phyloP scores from a whole-genome alignment of 2,888 invertebrate species.

The Mantis religiosa region DNA sequence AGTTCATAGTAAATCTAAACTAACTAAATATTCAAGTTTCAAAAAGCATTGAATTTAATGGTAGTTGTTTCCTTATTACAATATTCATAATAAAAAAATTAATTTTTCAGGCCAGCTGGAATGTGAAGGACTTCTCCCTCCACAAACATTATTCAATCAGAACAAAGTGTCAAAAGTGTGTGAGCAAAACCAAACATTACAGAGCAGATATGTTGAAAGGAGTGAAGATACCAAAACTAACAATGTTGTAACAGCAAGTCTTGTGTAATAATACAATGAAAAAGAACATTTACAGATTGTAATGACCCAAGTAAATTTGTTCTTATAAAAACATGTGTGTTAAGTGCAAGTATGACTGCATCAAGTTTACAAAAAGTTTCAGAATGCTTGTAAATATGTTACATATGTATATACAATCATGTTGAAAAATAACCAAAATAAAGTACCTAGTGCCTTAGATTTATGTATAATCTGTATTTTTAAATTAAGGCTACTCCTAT shows the following conservation, averaged over 20 bases:
- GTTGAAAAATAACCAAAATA: background rate
- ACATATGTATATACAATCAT: background rate
- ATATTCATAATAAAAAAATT: background rate
- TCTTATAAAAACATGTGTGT: background rate
- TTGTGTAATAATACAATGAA: conserved; percentile 1
- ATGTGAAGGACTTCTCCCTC: conserved; percentile 38
- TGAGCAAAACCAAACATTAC: background rate
- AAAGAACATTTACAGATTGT: background rate
- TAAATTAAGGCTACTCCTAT: background rate
- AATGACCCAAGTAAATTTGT: background rate
- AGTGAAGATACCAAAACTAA: conserved; percentile 29
- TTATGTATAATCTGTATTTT: background rate
- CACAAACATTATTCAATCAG: conserved; percentile 6
- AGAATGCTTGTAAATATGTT: background rate
- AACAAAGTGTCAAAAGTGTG: background rate
- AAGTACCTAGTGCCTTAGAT: background rate
- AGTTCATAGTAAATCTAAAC: background rate
- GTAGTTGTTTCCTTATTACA: background rate
- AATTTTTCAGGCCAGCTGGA: conserved; percentile 39
- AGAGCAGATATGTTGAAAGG: background rate
- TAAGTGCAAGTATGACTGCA: background rate
- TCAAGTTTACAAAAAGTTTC: background rate
- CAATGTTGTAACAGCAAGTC: conserved; percentile 27
- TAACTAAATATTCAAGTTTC: background rate
- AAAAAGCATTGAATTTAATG: background rate